These are phyloP conservation scores for Campylomormyrus numenius DNA, from an alignment of 2,113 vertebrate genomes.

Conservation along the genomic window DNA sequence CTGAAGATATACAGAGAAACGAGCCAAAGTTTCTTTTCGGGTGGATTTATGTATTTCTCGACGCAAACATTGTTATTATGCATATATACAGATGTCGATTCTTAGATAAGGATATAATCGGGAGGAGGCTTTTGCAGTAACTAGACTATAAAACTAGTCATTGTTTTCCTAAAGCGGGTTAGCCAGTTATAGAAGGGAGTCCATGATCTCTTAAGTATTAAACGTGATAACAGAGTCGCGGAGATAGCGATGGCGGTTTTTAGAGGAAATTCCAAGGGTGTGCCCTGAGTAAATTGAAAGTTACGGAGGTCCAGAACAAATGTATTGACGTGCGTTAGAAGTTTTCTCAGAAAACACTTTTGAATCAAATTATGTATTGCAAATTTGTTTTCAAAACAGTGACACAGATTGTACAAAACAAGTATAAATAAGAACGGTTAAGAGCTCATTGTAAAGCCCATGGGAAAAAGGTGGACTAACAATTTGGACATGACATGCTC, in stretches of 20 bases:
- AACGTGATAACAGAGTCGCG: not conserved
- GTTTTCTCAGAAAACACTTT: not conserved
- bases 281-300: not conserved
- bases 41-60: not conserved
- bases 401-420: not conserved
- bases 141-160: not conserved
- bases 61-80: not conserved
- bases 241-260: not conserved
- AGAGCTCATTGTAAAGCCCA: too few species aligned
- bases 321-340: not conserved
- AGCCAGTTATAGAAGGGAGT: slow-evolving; percentile 10
- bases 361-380: not conserved
- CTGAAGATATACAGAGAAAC: not conserved
- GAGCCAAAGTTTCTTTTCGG: not conserved
- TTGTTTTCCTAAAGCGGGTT: slow-evolving; percentile 20
- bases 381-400: not conserved
- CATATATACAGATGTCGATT: not conserved
- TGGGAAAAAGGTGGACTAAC: not conserved
- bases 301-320: not conserved
- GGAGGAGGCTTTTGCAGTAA: not conserved
- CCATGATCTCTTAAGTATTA: slow-evolving; percentile 5
- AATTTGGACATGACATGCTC: not conserved
- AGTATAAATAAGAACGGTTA: not conserved
- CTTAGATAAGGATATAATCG: not conserved
- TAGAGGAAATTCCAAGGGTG: not conserved